Base-by-base conservation (phyloP, 2,797 vertebrate genomes). In the Lophius americanus region DNA sequence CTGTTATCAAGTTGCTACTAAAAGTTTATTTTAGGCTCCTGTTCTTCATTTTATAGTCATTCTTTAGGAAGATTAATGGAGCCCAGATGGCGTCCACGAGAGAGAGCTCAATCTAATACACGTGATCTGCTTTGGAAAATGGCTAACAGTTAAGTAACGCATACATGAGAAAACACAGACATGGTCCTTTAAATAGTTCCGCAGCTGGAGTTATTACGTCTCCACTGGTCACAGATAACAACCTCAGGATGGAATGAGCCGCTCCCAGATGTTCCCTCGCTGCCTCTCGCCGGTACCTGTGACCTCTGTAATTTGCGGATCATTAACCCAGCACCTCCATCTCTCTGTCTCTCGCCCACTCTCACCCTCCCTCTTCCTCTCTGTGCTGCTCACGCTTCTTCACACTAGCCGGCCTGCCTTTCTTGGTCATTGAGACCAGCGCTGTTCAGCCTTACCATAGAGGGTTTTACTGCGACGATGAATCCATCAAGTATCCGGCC, bases 371-470 rank as follows among this genome's bases (percentile, higher is more conserved):
- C 68, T 43, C 36, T 52, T 51, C 50, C 59, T 72, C 55, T 73
- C 66, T 64, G 43, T 85, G 65, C 79, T 11, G 9, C 78, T 83
- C 87, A 64, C 85, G 79, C 90, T 85, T 85, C 74, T 32, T 81
- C 86, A 85, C 85, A 74, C 81, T 85, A 91, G 97, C 97, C 4
- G 96, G 94, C 84, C 94, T 99, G 77, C 97, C 97, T 75, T 99
- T 99, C 93, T 93, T 99, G 91, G 96, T 99, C 92, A 98, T 98
- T 62, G 96, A 98, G 93, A 96, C 96, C 23, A 97, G 96, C 84
- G 95, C 96, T 89, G 95, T 99, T 82, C 94, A 96, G 67, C 97
- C 97, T 74, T 98, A 98, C 91, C 94, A 85, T 77, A 92, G 97
- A 66, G 97, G 97, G 60, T 99, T 99, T 94, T 98, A 98, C 93